Evolutionary conservation across 2,113 vertebrate species (phyloP), one percentile per base, ranked within the genome.

Genomic region (Tringa solitaria): DNA sequence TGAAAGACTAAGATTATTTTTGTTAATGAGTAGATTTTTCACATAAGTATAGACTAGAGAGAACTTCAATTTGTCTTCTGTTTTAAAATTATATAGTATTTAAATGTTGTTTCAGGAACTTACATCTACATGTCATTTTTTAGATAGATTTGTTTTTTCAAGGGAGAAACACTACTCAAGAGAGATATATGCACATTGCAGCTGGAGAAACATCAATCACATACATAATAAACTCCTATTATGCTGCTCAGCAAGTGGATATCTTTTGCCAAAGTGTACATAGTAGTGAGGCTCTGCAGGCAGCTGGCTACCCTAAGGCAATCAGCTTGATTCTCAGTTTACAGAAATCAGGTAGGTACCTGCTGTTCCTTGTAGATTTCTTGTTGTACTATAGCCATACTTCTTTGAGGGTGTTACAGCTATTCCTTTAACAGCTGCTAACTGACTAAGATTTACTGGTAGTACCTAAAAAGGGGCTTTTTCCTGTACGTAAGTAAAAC

Each of bases 221-320:
- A 14, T 98, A 97, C 28, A 86, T 94, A 14, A 33, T 98, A 61
- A 98, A 98, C 56, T 93, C 98, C 63, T 94, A 95, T 19, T 28
- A 32, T n/a, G 35, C 24, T 23, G 89, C 65, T 5, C 96, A 98
- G 61, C 96, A 35, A 87, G 68, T 98, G 73, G 90, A 93, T 45
- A 50, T 98, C 28, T 85, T 98, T 28, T 97, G 97, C 60, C 91
- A 60, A 59, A 95, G 97, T 28, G 16, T 57, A 8, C 97, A 97
- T 6, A 84, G 80, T 24, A 97, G 92, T 1, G 67, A 91, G 64
- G 33, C 35, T 7, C 85, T 97, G 22, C 37, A 69, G 59, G 73
- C 50, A 35, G 75, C 65, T 5, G 96, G 97, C 37, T 88, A 96
- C 82, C 97, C 97, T 4, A 95, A 90, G 26, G 73, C 87, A 57